A percentile compares a stretch with the other conserved stretches of the same genome.
Evolutionary conservation across 2,888 invertebrate species (phyloP).

Genomic region (Mesoligia furuncula): DNA sequence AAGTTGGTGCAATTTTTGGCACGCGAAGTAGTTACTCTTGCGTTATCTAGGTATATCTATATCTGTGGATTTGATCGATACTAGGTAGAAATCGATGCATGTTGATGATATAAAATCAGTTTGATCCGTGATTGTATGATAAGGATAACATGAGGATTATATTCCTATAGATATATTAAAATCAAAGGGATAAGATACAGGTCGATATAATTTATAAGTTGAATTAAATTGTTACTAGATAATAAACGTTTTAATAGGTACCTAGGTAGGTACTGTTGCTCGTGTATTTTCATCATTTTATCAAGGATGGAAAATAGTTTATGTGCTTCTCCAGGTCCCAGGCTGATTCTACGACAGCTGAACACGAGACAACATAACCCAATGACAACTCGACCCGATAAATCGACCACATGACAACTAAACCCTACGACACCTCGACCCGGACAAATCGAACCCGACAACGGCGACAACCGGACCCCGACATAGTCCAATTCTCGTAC

Average conservation of each 20-base stretch:
- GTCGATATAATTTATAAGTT: background rate
- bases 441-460: no score
- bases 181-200: slow-evolving; percentile 27
- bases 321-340: background rate
- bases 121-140: slow-evolving; percentile 26
- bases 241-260: background rate
- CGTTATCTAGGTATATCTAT: no score
- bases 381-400: no score
- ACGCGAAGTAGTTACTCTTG: no score
- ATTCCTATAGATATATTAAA: background rate
- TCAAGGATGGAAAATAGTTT: background rate
- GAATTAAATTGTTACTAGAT: background rate
- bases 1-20: no score
- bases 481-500: no score
- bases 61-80: background rate
- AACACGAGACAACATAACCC: background rate
- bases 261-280: background rate
- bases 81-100: background rate
- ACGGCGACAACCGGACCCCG: no score
- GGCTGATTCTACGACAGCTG: background rate
- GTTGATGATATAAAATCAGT: slow-evolving; percentile 29
- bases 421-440: background rate
- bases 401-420: background rate
- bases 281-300: background rate
- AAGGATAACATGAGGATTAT: slow-evolving; percentile 8